These are phyloP conservation scores for Portevinia maculata DNA, from an alignment of 2,888 invertebrate species.

Conservation along the genomic window DNA sequence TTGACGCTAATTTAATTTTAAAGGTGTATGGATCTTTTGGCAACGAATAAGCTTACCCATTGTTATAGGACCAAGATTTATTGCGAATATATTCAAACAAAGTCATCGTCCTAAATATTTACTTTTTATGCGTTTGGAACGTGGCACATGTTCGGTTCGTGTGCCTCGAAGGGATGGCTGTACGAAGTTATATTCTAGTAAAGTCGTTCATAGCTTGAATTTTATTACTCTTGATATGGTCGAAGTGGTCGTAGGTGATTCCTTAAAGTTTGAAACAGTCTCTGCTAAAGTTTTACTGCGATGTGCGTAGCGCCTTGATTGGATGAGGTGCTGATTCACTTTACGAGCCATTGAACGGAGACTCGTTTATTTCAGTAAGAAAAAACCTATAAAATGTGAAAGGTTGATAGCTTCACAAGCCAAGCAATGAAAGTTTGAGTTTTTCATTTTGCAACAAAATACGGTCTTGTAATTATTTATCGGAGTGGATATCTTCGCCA, in stretches of 20 bases:
- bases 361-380: too few species aligned
- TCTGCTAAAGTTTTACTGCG: background rate
- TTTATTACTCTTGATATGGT: slow-evolving; percentile 2
- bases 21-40: background rate
- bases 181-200: background rate
- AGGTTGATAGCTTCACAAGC: too few species aligned
- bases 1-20: slow-evolving; percentile 42
- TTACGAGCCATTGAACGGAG: too few species aligned
- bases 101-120: slow-evolving; percentile 48
- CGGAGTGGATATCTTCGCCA: too few species aligned
- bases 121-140: slow-evolving; percentile 46
- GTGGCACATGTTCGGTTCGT: slow-evolving; percentile 1
- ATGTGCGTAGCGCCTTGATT: too few species aligned
- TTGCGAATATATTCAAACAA: slow-evolving; percentile 25
- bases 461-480: too few species aligned
- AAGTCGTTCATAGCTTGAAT: background rate
- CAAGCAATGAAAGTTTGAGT: too few species aligned
- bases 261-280: background rate
- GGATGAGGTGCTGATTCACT: too few species aligned
- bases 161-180: background rate
- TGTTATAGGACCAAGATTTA: slow-evolving; percentile 9
- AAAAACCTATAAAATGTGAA: too few species aligned
- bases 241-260: too few species aligned
- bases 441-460: too few species aligned
- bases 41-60: background rate